Percentiles rank a stretch among this genome's conserved stretches.
phyloP scores from a whole-genome alignment of 2,888 invertebrate genomes.

The Synergus japonicus region DNA sequence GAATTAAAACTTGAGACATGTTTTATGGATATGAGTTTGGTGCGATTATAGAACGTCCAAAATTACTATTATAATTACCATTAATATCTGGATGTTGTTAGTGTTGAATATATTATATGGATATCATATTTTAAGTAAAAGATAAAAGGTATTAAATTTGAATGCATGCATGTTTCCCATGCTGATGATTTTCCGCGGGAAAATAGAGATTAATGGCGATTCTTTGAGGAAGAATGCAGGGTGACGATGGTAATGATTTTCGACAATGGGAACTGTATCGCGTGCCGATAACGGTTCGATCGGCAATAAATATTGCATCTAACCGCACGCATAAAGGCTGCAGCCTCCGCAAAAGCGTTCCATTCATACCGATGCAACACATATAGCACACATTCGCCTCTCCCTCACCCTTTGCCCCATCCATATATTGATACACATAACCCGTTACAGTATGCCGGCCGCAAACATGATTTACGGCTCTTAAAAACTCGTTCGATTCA shows the following conservation, averaged over 20 bases:
- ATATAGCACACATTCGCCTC: conserved; percentile 53
- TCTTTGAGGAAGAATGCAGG: conserved; percentile 10
- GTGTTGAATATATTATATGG: too few species aligned
- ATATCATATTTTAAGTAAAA: too few species aligned
- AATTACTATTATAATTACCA: too few species aligned
- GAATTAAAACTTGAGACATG: too few species aligned
- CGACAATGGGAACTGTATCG: conserved; percentile 61
- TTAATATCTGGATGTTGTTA: too few species aligned
- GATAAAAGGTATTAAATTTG: too few species aligned
- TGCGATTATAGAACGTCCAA: too few species aligned
- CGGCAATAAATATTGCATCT: conserved; percentile 72
- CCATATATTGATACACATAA: conserved; percentile 54
- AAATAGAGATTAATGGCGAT: background rate
- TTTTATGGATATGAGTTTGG: too few species aligned
- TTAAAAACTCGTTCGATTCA: conserved; percentile 58
- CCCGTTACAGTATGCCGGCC: conserved; percentile 50
- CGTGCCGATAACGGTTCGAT: conserved; percentile 66
- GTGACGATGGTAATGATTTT: conserved; percentile 51
- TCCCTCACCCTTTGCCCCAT: conserved; percentile 55
- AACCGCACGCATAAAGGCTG: conserved; percentile 68
- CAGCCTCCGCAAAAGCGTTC: conserved; percentile 68
- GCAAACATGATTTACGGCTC: conserved; percentile 72
- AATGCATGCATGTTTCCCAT: too few species aligned
- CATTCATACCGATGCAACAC: conserved; percentile 67
- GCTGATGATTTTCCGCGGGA: background rate